Evolutionary conservation across 2,888 invertebrate species (phyloP).

Genomic region (Eristalis pertinax): DNA sequence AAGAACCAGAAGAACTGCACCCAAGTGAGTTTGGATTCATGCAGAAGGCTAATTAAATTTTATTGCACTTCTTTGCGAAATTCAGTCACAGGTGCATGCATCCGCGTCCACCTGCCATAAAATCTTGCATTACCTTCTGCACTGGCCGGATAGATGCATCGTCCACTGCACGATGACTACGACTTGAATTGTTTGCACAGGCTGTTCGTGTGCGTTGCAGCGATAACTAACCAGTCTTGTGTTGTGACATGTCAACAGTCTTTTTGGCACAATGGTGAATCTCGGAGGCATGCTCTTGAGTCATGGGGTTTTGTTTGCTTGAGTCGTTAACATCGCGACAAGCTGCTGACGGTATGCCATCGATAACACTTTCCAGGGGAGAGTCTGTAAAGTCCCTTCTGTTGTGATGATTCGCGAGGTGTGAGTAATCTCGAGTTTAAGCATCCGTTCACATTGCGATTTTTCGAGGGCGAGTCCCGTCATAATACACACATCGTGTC

Average conservation of each 20-base stretch:
- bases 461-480: neutral
- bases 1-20: neutral
- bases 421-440: neutral
- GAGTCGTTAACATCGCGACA: neutral
- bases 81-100: conserved; percentile 18
- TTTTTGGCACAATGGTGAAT: neutral
- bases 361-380: neutral
- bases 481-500: neutral
- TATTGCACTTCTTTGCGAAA: conserved; percentile 38
- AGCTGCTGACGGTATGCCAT: neutral
- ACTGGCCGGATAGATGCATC: neutral
- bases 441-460: no score
- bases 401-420: neutral
- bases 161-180: neutral
- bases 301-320: neutral
- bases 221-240: conserved; percentile 27
- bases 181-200: conserved; percentile 28
- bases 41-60: conserved; percentile 44
- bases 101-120: neutral
- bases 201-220: conserved; percentile 10
- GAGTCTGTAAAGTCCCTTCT: neutral
- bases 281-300: neutral
- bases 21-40: neutral
- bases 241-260: conserved; percentile 24
- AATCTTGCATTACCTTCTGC: neutral